phyloP scores from a whole-genome alignment of 2,888 invertebrate genomes.

The Rhamnusium bicolor region DNA sequence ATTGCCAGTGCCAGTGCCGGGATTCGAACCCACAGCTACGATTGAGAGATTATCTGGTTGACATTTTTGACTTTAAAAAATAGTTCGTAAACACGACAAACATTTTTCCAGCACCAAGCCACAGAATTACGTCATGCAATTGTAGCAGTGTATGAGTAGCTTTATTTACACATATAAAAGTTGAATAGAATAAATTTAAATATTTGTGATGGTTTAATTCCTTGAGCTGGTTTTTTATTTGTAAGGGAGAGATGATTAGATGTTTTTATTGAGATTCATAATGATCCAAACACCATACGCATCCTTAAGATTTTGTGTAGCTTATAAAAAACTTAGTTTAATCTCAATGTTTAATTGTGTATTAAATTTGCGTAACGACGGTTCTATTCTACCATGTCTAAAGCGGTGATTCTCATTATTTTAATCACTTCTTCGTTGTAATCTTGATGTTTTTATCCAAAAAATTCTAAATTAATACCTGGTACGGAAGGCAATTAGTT shows the following conservation, averaged over 20 bases:
- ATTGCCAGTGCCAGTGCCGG: too few species aligned
- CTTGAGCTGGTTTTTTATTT: neutral
- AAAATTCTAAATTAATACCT: constrained; percentile 35
- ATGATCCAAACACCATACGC: constrained; percentile 21
- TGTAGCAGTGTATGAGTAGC: neutral
- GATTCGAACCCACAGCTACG: too few species aligned
- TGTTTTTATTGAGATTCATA: constrained; percentile 7
- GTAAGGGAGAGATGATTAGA: neutral
- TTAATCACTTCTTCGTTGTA: constrained; percentile 32
- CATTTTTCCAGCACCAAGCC: too few species aligned
- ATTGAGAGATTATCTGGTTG: too few species aligned
- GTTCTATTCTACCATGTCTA: constrained; percentile 38
- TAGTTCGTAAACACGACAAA: too few species aligned
- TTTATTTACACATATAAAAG: neutral
- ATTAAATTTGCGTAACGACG: constrained; percentile 48
- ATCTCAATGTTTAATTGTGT: constrained; percentile 49
- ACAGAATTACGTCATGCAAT: too few species aligned
- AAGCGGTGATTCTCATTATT: constrained; percentile 41
- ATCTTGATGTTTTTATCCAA: constrained; percentile 35
- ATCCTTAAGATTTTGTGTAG: constrained; percentile 11
- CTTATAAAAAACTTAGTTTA: constrained; percentile 45
- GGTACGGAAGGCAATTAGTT: constrained; percentile 38
- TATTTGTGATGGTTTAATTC: neutral
- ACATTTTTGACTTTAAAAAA: too few species aligned
- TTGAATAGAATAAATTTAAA: neutral